Evolutionary conservation across 2,888 invertebrate genomes (phyloP).

Genomic region (Platerodrilus igneus): DNA sequence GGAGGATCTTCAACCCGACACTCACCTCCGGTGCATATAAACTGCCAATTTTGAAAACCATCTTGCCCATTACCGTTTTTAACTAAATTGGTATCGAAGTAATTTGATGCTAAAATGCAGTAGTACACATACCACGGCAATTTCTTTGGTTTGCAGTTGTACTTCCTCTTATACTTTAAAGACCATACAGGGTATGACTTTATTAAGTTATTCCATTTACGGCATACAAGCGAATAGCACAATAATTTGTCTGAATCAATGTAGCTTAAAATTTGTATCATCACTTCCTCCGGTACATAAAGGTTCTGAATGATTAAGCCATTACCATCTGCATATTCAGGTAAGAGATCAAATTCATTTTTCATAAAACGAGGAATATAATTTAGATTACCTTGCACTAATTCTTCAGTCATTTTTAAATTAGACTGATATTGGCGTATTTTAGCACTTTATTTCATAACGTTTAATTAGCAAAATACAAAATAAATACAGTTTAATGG

Average conservation of each 20-base stretch:
- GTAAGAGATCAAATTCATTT: no score
- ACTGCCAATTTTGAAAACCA: slow-evolving; percentile 38
- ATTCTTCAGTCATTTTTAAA: no score
- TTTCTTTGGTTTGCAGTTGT: slow-evolving; percentile 25
- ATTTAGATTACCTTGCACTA: no score
- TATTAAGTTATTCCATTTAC: slow-evolving; percentile 44
- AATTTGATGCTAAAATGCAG: slow-evolving; percentile 39
- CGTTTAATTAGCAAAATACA: no score
- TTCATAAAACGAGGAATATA: no score
- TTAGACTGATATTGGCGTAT: no score
- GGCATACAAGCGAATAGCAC: slow-evolving; percentile 45
- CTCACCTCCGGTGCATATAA: slow-evolving; percentile 39
- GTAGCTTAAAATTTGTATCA: slow-evolving; percentile 39
- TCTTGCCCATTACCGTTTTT: slow-evolving; percentile 46
- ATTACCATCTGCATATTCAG: no score
- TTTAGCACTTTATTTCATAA: no score
- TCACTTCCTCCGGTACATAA: slow-evolving; percentile 46
- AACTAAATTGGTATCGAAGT: slow-evolving; percentile 45
- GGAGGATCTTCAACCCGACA: slow-evolving; percentile 47
- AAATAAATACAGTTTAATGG: no score
- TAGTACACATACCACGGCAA: slow-evolving; percentile 41
- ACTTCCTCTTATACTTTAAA: slow-evolving; percentile 11
- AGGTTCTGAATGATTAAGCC: slow-evolving; percentile 12
- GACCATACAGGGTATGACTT: slow-evolving; percentile 26
- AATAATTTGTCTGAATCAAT: slow-evolving; percentile 39